Percentiles rank a stretch among this genome's conserved stretches.
phyloP scores from a whole-genome alignment of 2,797 vertebrate species.

The Carapus acus region DNA sequence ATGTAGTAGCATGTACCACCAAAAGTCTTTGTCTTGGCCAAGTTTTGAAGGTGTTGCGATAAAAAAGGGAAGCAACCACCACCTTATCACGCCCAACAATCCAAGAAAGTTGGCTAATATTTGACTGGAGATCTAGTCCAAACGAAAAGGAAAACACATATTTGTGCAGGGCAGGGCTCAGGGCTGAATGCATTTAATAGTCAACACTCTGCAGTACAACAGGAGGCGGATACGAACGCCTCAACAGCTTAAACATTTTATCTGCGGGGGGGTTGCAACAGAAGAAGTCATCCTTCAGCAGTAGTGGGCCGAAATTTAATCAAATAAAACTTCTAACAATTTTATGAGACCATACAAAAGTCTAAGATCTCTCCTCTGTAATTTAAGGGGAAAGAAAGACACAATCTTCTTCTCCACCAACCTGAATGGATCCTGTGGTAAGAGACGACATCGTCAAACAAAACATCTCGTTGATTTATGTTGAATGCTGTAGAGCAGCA shows the following conservation, averaged over 20 bases:
- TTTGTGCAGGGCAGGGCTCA: constrained; percentile 32
- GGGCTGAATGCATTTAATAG: constrained; percentile 27
- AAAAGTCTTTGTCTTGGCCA: too few species aligned
- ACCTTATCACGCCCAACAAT: constrained; percentile 6
- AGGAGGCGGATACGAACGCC: neutral
- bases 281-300: too few species aligned
- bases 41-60: too few species aligned
- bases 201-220: constrained; percentile 1
- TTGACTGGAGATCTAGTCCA: constrained; percentile 25
- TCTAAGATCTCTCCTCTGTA: constrained; percentile 30
- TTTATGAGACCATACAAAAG: constrained; percentile 19
- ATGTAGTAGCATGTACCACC: too few species aligned
- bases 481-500: constrained; percentile 9
- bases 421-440: constrained; percentile 87
- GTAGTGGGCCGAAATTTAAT: too few species aligned
- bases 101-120: constrained; percentile 34
- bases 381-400: constrained; percentile 76
- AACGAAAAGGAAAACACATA: constrained; percentile 27
- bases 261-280: too few species aligned
- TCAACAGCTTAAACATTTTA: neutral
- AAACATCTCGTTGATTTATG: too few species aligned
- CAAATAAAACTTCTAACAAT: too few species aligned
- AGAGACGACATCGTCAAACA: constrained; percentile 60
- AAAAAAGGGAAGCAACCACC: neutral
- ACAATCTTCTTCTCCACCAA: constrained; percentile 83